Base-by-base conservation (phyloP, 1,140 invertebrate genomes). In the Drosophila mauritiana region DNA sequence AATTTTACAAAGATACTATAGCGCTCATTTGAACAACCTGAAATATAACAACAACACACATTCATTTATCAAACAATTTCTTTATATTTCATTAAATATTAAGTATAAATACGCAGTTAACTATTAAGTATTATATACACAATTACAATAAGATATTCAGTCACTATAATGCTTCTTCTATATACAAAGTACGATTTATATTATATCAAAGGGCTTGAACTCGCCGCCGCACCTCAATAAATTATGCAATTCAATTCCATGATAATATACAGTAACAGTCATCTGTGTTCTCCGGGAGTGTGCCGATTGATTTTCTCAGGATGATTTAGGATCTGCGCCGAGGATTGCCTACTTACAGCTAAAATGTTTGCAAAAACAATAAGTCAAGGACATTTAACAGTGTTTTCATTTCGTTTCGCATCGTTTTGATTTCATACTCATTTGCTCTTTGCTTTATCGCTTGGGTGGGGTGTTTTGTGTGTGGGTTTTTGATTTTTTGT, bases 91-190 rank as follows among this genome's bases (percentile, higher is more conserved):
- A 59, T 86, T 89, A 88, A 86, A 83, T 89, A 89, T 86, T 83
- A 88, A 73, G 75, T 86, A 84, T 89, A 88, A 88, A 88, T 88
- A 88, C 68, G 73, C 59, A 78, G 84, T 89, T 88, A 80, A 74
- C 84, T 89, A 89, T 61, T 58, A 89, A 84, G 85, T 89, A 89
- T 89, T 89, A 89, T 89, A 89, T 89, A 89, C 84, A 89, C 80
- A 89, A 89, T 84, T 89, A 89, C 73, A 89, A 89, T 90, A 84
- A 84, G 63, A 77, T 89, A 89, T 89, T 89, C 84, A 89, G 84
- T 89, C 84, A 89, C 84, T 89, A 89, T 89, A 89, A 86, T 86
- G 82, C 82, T 86, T 72, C 53, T 58, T 76, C 65, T 86, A 84
- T 86, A 81, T 89, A 89, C 80, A 89, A 75, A 84, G 69, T 83